Percentiles rank a stretch among this genome's conserved stretches.
These are phyloP conservation scores for Pygocentrus nattereri DNA, from an alignment of 2,797 vertebrate species.

Conservation along the genomic window DNA sequence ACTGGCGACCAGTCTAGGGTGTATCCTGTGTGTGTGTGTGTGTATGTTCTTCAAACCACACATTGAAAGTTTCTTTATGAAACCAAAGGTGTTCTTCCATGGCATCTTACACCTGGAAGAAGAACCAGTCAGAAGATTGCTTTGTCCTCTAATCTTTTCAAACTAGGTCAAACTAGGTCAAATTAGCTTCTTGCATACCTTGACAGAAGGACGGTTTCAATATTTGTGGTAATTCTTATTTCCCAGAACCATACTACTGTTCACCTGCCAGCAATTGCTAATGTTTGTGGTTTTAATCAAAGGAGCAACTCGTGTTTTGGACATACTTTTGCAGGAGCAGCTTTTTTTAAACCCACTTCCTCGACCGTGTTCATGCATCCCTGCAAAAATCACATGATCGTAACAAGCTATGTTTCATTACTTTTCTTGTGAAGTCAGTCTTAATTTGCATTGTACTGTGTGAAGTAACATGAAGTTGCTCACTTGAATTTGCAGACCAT, in stretches of 20 bases:
- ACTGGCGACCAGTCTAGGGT: too few species aligned
- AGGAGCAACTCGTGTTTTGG: constrained; percentile 3
- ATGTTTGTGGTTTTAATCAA: constrained; percentile 21
- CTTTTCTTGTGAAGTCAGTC: background rate
- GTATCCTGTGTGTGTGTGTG: too few species aligned
- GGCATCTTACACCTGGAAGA: background rate
- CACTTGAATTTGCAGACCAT: background rate
- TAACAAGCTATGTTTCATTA: background rate
- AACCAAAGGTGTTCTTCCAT: background rate
- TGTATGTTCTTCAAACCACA: too few species aligned
- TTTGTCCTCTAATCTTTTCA: too few species aligned
- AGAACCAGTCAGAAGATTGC: too few species aligned
- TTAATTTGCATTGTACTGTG: background rate
- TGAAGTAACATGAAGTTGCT: background rate
- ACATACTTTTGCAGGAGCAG: background rate
- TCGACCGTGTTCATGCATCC: background rate
- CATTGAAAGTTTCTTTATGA: too few species aligned
- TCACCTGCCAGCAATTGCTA: constrained; percentile 4
- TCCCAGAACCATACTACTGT: constrained; percentile 23
- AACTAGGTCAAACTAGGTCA: background rate
- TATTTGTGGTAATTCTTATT: constrained; percentile 30
- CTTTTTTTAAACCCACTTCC: background rate
- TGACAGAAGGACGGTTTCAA: constrained; percentile 25
- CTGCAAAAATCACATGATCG: background rate
- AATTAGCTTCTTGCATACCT: background rate